phyloP scores from a whole-genome alignment of 1,140 invertebrate species.

The Ectropis grisescens region DNA sequence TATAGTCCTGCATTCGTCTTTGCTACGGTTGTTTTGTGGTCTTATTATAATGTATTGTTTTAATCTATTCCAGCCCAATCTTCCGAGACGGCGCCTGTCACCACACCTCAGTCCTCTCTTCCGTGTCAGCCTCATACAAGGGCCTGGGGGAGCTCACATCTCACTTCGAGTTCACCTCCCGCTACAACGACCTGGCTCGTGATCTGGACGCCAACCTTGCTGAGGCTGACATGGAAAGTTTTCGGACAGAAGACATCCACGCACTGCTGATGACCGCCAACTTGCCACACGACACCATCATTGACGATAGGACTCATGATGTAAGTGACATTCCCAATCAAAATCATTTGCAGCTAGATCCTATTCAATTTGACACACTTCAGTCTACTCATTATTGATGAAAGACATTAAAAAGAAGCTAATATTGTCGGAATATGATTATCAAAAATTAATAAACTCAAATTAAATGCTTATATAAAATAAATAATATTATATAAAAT shows the following conservation, averaged over 20 bases:
- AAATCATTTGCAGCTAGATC: no score
- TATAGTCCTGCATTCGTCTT: no score
- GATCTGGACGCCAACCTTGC: slow-evolving; percentile 93
- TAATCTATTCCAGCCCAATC: slow-evolving; percentile 72
- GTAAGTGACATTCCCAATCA: slow-evolving; percentile 50
- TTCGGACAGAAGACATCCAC: slow-evolving; percentile 91
- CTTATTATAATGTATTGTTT: no score
- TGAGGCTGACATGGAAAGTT: slow-evolving; percentile 95
- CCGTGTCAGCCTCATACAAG: slow-evolving; percentile 83
- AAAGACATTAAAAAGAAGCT: no score
- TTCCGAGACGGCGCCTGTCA: slow-evolving; percentile 82
- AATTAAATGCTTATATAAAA: no score
- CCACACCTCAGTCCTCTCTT: slow-evolving; percentile 85
- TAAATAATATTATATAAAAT: no score
- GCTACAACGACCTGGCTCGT: slow-evolving; percentile 88
- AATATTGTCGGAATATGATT: no score
- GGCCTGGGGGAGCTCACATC: slow-evolving; percentile 77
- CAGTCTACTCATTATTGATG: no score
- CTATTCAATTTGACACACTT: no score
- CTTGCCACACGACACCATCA: slow-evolving; percentile 73
- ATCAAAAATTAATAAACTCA: no score
- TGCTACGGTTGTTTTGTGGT: no score
- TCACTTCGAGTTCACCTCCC: slow-evolving; percentile 67
- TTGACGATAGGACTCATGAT: slow-evolving; percentile 56
- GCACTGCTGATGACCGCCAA: slow-evolving; percentile 80